These are phyloP conservation scores for Odontomachus brunneus DNA, from an alignment of 1,140 invertebrate species.

Conservation along the genomic window DNA sequence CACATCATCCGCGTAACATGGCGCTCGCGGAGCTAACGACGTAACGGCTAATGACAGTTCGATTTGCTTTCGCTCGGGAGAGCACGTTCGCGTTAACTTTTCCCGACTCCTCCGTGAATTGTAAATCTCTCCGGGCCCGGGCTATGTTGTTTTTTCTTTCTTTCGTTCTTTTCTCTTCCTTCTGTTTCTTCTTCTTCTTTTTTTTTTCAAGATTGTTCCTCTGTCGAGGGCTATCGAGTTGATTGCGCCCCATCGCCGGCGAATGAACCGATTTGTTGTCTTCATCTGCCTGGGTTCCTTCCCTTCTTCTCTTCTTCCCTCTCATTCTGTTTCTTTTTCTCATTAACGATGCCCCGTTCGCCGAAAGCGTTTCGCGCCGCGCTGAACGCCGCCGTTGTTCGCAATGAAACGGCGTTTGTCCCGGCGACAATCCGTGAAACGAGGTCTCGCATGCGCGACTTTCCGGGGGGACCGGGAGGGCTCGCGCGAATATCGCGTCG, in stretches of 20 bases:
- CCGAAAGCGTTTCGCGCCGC: background rate
- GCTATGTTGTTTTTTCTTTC: no score
- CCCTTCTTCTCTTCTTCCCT: no score
- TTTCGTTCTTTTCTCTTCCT: no score
- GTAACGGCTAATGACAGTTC: no score
- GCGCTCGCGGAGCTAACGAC: background rate
- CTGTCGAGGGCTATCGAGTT: conserved; percentile 27
- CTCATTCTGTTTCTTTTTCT: background rate
- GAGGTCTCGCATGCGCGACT: conserved; percentile 29
- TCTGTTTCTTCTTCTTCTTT: no score
- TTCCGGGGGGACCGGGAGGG: background rate
- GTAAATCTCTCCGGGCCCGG: no score
- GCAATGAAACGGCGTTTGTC: conserved; percentile 23
- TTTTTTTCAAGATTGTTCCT: no score
- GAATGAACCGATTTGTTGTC: conserved; percentile 2
- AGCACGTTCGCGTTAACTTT: no score
- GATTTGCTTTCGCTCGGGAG: no score
- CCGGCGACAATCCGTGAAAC: conserved; percentile 34
- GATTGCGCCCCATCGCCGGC: conserved; percentile 16
- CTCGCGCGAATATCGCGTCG: background rate
- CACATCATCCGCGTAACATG: background rate
- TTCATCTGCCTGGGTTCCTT: background rate
- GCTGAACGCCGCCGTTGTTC: conserved; percentile 15
- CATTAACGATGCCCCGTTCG: conserved; percentile 21
- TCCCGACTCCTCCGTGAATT: no score